A percentile compares a stretch with the other conserved stretches of the same genome.
Conservation (phyloP, 2,888 invertebrate species). For the Hirudinaria manillensis region DNA sequence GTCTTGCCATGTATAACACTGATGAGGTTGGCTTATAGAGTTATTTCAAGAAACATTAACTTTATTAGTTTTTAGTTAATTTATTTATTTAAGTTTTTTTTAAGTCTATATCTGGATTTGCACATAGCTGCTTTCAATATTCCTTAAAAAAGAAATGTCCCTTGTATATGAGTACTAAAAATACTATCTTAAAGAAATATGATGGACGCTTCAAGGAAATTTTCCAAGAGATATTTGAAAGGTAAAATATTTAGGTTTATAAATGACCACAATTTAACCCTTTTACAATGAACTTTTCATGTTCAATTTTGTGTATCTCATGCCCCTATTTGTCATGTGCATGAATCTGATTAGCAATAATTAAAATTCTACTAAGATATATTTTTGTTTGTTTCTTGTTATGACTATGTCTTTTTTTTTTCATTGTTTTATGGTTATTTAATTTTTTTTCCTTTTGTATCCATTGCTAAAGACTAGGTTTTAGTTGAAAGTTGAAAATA, state of each 20-base stretch:
- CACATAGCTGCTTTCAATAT: slow-evolving; percentile 80
- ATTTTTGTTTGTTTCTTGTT: no score
- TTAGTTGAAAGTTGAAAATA: no score
- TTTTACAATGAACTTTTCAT: no score
- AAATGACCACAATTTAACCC: no score
- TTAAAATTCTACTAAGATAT: no score
- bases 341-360: no score
- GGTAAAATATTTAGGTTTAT: slow-evolving; percentile 57
- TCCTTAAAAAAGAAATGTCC: slow-evolving; percentile 79
- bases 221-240: slow-evolving; percentile 78
- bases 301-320: no score
- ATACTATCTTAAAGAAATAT: slow-evolving; percentile 80
- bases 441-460: no score
- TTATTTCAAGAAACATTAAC: neutral
- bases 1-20: slow-evolving; percentile 84
- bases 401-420: no score
- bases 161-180: slow-evolving; percentile 82
- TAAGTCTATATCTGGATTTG: slow-evolving; percentile 71
- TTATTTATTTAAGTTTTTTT: neutral
- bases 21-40: slow-evolving; percentile 61
- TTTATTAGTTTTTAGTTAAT: neutral
- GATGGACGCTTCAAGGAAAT: slow-evolving; percentile 88
- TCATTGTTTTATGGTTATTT: no score
- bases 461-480: no score
- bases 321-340: no score